Percentiles rank a stretch among this genome's conserved stretches.
phyloP scores from a whole-genome alignment of 2,797 vertebrate species.

The Luscinia megarhynchos region DNA sequence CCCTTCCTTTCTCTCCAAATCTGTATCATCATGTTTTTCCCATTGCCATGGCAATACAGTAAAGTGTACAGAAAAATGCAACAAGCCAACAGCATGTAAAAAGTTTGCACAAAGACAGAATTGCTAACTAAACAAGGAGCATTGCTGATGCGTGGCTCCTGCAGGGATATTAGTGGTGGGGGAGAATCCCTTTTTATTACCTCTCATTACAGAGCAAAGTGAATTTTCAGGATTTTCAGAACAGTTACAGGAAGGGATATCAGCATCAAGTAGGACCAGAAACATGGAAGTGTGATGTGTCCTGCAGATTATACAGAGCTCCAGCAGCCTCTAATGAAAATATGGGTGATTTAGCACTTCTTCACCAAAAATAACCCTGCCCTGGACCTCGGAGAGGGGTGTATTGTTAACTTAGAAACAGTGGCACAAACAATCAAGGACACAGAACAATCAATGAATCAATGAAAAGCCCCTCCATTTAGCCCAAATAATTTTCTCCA shows the following conservation, averaged over 20 bases:
- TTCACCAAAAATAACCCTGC: neutral
- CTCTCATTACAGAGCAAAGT: slow-evolving; percentile 67
- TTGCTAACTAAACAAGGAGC: slow-evolving; percentile 46
- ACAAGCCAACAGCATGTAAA: slow-evolving; percentile 19
- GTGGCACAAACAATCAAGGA: neutral
- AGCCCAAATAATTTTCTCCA: neutral
- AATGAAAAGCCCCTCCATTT: neutral
- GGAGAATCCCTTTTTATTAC: neutral
- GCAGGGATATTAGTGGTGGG: neutral
- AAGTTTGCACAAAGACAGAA: slow-evolving; percentile 59
- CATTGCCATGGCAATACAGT: slow-evolving; percentile 70
- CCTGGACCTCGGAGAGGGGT: neutral
- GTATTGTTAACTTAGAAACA: neutral
- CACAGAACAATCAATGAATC: neutral
- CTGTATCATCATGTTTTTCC: slow-evolving; percentile 62
- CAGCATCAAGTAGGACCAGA: slow-evolving; percentile 70
- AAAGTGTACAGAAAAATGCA: slow-evolving; percentile 18
- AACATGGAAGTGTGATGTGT: neutral
- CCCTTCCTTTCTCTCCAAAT: slow-evolving; percentile 40
- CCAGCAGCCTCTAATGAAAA: neutral
- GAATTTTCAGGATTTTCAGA: slow-evolving; percentile 75
- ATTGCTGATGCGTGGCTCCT: neutral
- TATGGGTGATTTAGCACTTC: neutral
- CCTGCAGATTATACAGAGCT: neutral
- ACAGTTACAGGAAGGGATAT: slow-evolving; percentile 66